phyloP scores from a whole-genome alignment of 2,113 vertebrate genomes.

The Corythaeola cristata region DNA sequence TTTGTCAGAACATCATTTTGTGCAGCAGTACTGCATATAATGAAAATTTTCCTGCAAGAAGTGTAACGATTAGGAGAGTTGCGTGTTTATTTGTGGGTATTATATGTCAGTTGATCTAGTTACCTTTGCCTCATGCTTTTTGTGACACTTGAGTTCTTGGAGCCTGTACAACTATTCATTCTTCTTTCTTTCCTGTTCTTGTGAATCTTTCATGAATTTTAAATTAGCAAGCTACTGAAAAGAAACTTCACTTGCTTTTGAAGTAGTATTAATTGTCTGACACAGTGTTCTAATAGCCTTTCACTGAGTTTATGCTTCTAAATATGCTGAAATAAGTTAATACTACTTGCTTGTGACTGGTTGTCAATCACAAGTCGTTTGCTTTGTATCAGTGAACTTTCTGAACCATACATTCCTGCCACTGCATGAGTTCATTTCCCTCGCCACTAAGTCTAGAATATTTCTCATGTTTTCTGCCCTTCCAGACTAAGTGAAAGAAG shows the following conservation, averaged over 20 bases:
- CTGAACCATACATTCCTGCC: conserved; percentile 64
- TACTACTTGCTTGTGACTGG: conserved; percentile 27
- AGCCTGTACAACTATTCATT: conserved; percentile 34
- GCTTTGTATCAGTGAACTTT: conserved; percentile 68
- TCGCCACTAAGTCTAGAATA: conserved; percentile 34
- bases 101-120: not conserved
- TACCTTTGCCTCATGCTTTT: conserved; percentile 52
- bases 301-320: conserved; percentile 56
- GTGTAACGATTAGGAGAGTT: not conserved
- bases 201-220: conserved; percentile 66
- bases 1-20: not conserved
- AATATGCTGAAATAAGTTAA: conserved; percentile 61
- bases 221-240: conserved; percentile 62
- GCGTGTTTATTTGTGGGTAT: conserved; percentile 25
- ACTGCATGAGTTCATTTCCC: conserved; percentile 58
- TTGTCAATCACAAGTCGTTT: conserved; percentile 75
- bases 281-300: conserved; percentile 64
- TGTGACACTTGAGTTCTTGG: conserved; percentile 32
- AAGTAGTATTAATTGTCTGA: conserved; percentile 71
- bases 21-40: not conserved
- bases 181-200: conserved; percentile 35
- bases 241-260: conserved; percentile 36
- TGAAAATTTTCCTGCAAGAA: not conserved
- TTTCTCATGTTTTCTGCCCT: conserved; percentile 72
- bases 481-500: conserved; percentile 65